Evolutionary conservation across 2,888 invertebrate genomes (phyloP).

Genomic region (Pyrrhosoma nymphula): DNA sequence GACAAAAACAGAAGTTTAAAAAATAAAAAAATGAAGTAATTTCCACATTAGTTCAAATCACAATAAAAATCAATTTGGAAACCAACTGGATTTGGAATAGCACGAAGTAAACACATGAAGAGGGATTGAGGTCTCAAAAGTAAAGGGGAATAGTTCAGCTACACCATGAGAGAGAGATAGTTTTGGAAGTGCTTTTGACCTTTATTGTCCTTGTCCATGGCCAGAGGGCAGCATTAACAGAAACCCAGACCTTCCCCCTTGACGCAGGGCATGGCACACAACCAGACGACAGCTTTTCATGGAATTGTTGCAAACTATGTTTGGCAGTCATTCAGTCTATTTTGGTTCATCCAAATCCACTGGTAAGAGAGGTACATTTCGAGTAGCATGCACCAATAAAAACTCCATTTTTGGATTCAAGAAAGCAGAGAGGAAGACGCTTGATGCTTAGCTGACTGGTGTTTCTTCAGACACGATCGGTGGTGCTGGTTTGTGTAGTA

Average conservation of each 20-base stretch:
- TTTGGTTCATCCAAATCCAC: conserved; percentile 17
- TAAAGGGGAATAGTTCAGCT: not conserved
- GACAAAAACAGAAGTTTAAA: conserved; percentile 1
- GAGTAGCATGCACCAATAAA: conserved; percentile 20
- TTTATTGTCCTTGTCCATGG: conserved; percentile 51
- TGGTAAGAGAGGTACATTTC: not conserved
- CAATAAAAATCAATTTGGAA: not conserved
- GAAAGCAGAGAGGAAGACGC: conserved; percentile 33
- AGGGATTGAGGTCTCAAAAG: not conserved
- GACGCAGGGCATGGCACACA: conserved; percentile 50
- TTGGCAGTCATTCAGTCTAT: conserved; percentile 6
- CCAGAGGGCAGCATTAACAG: conserved; percentile 38
- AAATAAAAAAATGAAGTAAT: not conserved
- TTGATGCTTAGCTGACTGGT: conserved; percentile 51
- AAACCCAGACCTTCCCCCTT: conserved; percentile 49
- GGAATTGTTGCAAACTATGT: not conserved
- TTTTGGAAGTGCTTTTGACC: not conserved
- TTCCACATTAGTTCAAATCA: conserved; percentile 26
- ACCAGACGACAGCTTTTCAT: conserved; percentile 19
- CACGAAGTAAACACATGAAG: not conserved
- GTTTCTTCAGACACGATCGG: conserved; percentile 66
- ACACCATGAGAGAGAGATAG: not conserved
- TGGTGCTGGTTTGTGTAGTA: conserved; percentile 80
- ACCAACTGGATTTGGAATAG: not conserved
- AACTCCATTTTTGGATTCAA: conserved; percentile 26